phyloP scores from a whole-genome alignment of 2,888 invertebrate species.

The Eristalinus aeneus region DNA sequence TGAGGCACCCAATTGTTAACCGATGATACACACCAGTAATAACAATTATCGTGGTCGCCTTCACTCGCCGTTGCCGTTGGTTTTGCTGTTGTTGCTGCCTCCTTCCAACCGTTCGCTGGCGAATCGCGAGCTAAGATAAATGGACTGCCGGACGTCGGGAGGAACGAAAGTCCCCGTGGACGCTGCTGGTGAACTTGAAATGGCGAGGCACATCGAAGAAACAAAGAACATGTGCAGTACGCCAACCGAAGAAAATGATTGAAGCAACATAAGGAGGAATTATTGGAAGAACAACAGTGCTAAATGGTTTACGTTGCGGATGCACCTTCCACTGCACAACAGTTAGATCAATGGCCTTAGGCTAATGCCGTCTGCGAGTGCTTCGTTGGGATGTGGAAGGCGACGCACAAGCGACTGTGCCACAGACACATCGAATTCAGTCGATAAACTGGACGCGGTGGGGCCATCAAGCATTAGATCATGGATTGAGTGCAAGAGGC shows the following conservation, averaged over 20 bases:
- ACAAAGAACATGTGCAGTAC: slow-evolving; percentile 54
- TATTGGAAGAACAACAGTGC: slow-evolving; percentile 44
- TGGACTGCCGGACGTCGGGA: slow-evolving; percentile 24
- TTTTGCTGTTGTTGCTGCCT: neutral
- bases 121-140: slow-evolving; percentile 45
- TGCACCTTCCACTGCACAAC: slow-evolving; percentile 46
- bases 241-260: slow-evolving; percentile 39
- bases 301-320: slow-evolving; percentile 62
- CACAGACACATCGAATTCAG: slow-evolving; percentile 10
- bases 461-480: slow-evolving; percentile 56
- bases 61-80: neutral
- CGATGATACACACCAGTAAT: slow-evolving; percentile 69
- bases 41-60: slow-evolving; percentile 62
- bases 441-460: slow-evolving; percentile 40
- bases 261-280: slow-evolving; percentile 2
- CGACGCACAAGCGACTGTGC: slow-evolving; percentile 27
- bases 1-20: slow-evolving; percentile 64
- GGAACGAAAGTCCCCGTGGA: slow-evolving; percentile 38
- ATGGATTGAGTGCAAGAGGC: slow-evolving; percentile 59
- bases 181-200: slow-evolving; percentile 47
- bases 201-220: slow-evolving; percentile 24
- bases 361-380: slow-evolving; percentile 59
- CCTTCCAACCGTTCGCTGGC: slow-evolving; percentile 15
- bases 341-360: slow-evolving; percentile 71
- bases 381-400: slow-evolving; percentile 26